These are phyloP conservation scores for Epizoanthus fatuus DNA, from an alignment of 92 coral and sea anemone species.

Conservation along the genomic window DNA sequence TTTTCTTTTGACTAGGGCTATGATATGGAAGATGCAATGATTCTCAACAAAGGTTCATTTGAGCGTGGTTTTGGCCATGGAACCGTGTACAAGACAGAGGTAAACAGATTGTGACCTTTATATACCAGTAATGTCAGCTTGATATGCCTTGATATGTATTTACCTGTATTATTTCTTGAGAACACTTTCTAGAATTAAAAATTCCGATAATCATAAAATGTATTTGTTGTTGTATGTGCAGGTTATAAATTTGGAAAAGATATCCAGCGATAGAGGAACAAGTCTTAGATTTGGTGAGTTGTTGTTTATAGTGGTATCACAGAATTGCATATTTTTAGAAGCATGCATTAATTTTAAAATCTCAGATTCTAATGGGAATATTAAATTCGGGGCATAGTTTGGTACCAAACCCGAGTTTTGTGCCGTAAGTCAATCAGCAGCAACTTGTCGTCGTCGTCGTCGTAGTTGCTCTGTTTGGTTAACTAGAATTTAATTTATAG, in stretches of 20 bases:
- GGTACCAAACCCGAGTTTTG: no score
- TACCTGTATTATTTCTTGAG: neutral
- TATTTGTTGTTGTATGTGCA: neutral
- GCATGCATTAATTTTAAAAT: no score
- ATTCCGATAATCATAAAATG: neutral
- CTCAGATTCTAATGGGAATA: no score
- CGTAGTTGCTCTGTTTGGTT: no score
- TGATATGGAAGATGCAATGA: constrained; percentile 99
- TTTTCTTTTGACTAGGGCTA: constrained; percentile 74
- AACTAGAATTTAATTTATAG: no score
- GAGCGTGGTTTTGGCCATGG: constrained; percentile 99
- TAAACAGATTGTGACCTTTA: constrained; percentile 47
- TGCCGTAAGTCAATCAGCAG: no score
- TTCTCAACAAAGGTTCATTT: constrained; percentile 93
- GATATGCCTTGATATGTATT: neutral
- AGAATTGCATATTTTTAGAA: no score
- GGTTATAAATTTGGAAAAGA: constrained; percentile 33
- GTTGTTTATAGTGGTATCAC: neutral
- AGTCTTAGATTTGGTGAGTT: constrained; percentile 32
- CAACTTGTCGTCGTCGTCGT: no score
- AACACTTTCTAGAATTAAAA: neutral
- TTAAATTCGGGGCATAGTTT: no score
- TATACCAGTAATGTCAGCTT: neutral
- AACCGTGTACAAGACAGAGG: constrained; percentile 93
- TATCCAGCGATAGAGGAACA: neutral